Evolutionary conservation across 2,113 vertebrate genomes (phyloP).

Genomic region (Ceyx cyanopectus): DNA sequence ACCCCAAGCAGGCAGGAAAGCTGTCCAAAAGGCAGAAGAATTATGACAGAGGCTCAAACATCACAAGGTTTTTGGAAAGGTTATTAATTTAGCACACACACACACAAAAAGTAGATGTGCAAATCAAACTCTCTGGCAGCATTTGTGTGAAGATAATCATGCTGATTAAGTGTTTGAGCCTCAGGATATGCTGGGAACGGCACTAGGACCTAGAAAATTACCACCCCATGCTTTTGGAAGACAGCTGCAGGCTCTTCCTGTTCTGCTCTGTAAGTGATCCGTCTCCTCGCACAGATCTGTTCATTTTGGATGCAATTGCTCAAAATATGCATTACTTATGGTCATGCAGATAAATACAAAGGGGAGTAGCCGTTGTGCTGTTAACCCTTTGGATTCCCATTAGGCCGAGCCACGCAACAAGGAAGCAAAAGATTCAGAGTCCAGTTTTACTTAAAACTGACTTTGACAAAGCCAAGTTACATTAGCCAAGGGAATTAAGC

Average conservation of each 20-base stretch:
- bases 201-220: slow-evolving; percentile 59
- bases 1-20: slow-evolving; percentile 33
- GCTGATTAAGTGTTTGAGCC: slow-evolving; percentile 36
- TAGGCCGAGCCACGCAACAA: not conserved
- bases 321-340: slow-evolving; percentile 56
- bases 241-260: slow-evolving; percentile 64
- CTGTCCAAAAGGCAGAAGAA: not conserved
- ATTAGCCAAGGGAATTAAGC: not conserved
- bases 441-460: not conserved
- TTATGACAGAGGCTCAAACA: slow-evolving; percentile 15
- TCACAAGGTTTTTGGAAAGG: not conserved
- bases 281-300: slow-evolving; percentile 44
- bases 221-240: slow-evolving; percentile 40
- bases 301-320: slow-evolving; percentile 57
- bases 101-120: not conserved
- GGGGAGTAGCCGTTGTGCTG: not conserved
- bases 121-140: not conserved
- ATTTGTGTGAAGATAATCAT: slow-evolving; percentile 17
- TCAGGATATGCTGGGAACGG: not conserved
- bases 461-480: not conserved
- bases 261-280: slow-evolving; percentile 58
- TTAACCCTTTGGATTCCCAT: slow-evolving; percentile 5
- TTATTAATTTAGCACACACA: not conserved
- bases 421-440: not conserved
- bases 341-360: slow-evolving; percentile 37